phyloP scores from a whole-genome alignment of 2,797 vertebrate species.

The Ciconia nigra region DNA sequence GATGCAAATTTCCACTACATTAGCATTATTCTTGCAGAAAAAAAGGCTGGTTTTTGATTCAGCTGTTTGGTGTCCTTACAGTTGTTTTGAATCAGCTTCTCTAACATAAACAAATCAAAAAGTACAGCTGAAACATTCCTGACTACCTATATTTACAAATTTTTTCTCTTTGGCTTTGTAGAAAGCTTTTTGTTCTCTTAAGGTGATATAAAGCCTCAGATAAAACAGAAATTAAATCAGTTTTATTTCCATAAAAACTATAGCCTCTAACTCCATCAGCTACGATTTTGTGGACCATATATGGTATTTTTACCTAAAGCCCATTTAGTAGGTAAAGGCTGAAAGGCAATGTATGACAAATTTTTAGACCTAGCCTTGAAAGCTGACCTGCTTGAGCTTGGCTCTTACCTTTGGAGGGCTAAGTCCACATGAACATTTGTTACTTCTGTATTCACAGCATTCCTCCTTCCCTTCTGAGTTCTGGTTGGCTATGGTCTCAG shows the following conservation, averaged over 20 bases:
- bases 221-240: neutral
- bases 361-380: neutral
- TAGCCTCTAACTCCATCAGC: neutral
- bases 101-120: neutral
- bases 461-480: neutral
- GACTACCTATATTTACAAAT: neutral
- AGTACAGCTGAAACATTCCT: neutral
- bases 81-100: neutral
- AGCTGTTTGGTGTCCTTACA: neutral
- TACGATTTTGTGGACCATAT: neutral
- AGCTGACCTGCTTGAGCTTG: neutral
- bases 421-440: neutral
- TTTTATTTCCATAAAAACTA: neutral
- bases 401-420: neutral
- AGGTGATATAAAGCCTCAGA: neutral
- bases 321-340: neutral
- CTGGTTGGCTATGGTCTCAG: neutral
- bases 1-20: neutral
- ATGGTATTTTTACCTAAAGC: neutral
- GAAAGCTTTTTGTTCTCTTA: neutral
- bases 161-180: neutral
- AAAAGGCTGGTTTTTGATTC: neutral
- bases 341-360: neutral
- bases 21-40: neutral
- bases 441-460: neutral